Evolutionary conservation across 2,888 invertebrate genomes (phyloP).

Genomic region (Apamea anceps): DNA sequence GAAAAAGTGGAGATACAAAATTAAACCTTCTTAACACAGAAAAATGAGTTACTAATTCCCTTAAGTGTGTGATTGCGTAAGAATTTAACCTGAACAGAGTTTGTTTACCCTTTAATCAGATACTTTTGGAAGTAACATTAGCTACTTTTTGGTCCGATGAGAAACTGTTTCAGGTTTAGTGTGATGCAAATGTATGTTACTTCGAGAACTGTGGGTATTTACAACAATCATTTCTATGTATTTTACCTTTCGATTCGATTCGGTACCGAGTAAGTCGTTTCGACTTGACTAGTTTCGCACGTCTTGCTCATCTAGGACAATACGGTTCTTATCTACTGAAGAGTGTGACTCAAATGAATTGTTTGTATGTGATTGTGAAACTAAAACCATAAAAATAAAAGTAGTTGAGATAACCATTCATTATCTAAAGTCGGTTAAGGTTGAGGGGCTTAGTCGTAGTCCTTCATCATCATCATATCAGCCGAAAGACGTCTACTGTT

Average conservation of each 20-base stretch:
- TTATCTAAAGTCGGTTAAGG: slow-evolving; percentile 17
- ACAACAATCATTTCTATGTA: not conserved
- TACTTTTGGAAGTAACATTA: not conserved
- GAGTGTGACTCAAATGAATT: slow-evolving; percentile 7
- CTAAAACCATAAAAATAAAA: not conserved
- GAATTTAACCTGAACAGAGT: not conserved
- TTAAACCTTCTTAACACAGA: not conserved
- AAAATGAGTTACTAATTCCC: no score
- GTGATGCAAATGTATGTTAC: not conserved
- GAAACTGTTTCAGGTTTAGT: not conserved
- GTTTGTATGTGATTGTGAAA: slow-evolving; percentile 26
- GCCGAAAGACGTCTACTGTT: not conserved
- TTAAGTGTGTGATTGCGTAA: not conserved
- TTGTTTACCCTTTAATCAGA: not conserved
- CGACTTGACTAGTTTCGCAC: not conserved
- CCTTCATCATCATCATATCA: not conserved
- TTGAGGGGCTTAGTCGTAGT: not conserved
- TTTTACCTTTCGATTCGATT: slow-evolving; percentile 19
- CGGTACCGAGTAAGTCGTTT: not conserved
- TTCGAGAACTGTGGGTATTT: not conserved
- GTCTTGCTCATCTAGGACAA: slow-evolving; percentile 24
- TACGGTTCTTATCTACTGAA: slow-evolving; percentile 23
- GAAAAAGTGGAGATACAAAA: not conserved
- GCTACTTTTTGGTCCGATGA: not conserved
- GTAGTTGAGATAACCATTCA: slow-evolving; percentile 1